These are phyloP conservation scores for Aphelocoma coerulescens DNA, from an alignment of 2,113 vertebrate genomes.

Conservation along the genomic window DNA sequence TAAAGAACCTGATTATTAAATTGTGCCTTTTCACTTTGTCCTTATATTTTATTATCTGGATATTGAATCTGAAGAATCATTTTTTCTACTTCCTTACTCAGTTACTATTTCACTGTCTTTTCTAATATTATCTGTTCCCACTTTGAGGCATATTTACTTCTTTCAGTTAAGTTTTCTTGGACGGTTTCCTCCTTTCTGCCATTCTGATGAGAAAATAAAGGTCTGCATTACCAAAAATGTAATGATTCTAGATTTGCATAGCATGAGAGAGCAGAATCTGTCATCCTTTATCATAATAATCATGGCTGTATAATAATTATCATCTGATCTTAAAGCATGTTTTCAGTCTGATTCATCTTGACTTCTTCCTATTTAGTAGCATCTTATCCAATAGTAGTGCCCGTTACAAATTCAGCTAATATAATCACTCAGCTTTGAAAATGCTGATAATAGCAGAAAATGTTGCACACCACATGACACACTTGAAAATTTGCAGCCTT, in stretches of 20 bases:
- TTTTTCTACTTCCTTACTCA: neutral
- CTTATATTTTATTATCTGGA: neutral
- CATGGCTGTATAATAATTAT: neutral
- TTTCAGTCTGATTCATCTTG: neutral
- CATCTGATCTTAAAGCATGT: neutral
- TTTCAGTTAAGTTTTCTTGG: neutral
- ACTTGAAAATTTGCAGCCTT: neutral
- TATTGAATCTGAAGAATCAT: neutral
- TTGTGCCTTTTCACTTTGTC: neutral
- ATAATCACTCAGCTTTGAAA: neutral
- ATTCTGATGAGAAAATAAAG: neutral
- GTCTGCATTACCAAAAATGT: neutral
- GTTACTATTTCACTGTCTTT: neutral
- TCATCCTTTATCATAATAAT: neutral
- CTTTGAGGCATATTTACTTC: neutral
- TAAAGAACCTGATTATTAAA: neutral
- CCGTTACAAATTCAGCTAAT: neutral
- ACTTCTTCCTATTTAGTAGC: neutral
- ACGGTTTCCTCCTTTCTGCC: neutral
- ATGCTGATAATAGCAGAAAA: neutral
- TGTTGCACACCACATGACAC: neutral
- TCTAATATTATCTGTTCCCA: neutral
- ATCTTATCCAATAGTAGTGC: neutral
- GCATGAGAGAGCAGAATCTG: neutral
- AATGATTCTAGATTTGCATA: neutral